These are phyloP conservation scores for Forbesichthys agassizii DNA, from an alignment of 2,113 vertebrate species.

Conservation along the genomic window DNA sequence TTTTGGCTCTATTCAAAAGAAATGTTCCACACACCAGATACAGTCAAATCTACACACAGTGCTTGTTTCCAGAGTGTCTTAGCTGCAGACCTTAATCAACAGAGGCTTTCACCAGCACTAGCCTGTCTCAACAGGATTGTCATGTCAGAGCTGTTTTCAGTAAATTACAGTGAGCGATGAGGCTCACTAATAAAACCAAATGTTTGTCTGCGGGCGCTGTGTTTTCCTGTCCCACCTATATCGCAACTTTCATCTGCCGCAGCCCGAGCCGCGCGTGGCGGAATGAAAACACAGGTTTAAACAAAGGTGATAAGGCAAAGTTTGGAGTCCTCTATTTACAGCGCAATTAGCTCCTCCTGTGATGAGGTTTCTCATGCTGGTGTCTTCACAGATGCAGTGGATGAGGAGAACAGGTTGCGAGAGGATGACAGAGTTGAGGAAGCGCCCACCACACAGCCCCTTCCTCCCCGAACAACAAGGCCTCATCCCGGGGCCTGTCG, in stretches of 20 bases:
- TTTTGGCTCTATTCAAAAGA: slow-evolving; percentile 6
- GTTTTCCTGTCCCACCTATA: slow-evolving; percentile 53
- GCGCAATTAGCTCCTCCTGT: slow-evolving; percentile 37
- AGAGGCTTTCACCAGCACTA: slow-evolving; percentile 41
- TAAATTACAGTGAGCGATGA: slow-evolving; percentile 68
- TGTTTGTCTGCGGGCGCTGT: slow-evolving; percentile 63
- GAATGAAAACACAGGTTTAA: slow-evolving; percentile 29
- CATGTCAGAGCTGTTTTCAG: slow-evolving; percentile 50
- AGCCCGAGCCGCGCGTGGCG: slow-evolving; percentile 26
- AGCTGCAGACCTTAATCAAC: slow-evolving; percentile 54
- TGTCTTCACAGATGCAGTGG: slow-evolving; percentile 60
- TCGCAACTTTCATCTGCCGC: slow-evolving; percentile 49
- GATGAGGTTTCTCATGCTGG: slow-evolving; percentile 36
- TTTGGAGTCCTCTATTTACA: slow-evolving; percentile 36
- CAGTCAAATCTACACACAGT: slow-evolving; percentile 15
- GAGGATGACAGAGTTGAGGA: slow-evolving; percentile 47
- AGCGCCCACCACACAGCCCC: slow-evolving; percentile 28
- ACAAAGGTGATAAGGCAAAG: slow-evolving; percentile 9
- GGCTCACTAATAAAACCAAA: slow-evolving; percentile 64
- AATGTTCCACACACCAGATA: background rate
- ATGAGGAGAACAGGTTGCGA: slow-evolving; percentile 70
- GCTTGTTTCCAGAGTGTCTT: slow-evolving; percentile 6
- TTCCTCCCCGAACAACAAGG: slow-evolving; percentile 29
- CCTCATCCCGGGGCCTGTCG: slow-evolving; percentile 65
- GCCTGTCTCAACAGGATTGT: slow-evolving; percentile 69